Percentiles rank a stretch among this genome's conserved stretches.
Conservation (phyloP, 2,113 vertebrate species). For the Chelonoidis abingdonii region DNA sequence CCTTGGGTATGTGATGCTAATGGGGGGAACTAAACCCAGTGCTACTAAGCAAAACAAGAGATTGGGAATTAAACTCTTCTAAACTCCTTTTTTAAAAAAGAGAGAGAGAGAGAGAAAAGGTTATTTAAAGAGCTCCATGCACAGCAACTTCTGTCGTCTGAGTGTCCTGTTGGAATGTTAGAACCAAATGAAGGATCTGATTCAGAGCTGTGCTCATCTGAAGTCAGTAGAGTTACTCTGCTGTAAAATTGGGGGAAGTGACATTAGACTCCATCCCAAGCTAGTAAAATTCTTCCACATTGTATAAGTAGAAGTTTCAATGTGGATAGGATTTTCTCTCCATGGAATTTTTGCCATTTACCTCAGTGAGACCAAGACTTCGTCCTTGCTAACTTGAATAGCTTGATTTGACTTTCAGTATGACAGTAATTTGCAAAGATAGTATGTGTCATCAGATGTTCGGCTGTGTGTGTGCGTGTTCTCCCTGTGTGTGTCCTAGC, state of each 20-base stretch:
- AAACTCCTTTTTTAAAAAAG: background rate
- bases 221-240: background rate
- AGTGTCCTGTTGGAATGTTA: background rate
- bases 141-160: background rate
- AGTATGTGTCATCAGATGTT: accelerated
- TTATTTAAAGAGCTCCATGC: background rate
- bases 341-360: background rate
- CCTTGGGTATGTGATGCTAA: too few species aligned
- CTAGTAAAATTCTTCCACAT: background rate
- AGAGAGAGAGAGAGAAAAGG: background rate
- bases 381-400: background rate
- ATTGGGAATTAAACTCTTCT: background rate
- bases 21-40: background rate
- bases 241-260: background rate
- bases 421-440: background rate
- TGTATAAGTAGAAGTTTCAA: background rate
- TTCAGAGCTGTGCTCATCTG: background rate
- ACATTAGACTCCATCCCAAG: background rate
- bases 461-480: too few species aligned
- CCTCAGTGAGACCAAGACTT: background rate
- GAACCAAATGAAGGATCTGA: background rate
- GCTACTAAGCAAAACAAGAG: background rate
- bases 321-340: background rate
- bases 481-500: too few species aligned
- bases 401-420: background rate